Evolutionary conservation across 92 coral and sea anemone genomes (phyloP), one percentile per base, ranked within the genome.

Genomic region (Phenganax subtilis): DNA sequence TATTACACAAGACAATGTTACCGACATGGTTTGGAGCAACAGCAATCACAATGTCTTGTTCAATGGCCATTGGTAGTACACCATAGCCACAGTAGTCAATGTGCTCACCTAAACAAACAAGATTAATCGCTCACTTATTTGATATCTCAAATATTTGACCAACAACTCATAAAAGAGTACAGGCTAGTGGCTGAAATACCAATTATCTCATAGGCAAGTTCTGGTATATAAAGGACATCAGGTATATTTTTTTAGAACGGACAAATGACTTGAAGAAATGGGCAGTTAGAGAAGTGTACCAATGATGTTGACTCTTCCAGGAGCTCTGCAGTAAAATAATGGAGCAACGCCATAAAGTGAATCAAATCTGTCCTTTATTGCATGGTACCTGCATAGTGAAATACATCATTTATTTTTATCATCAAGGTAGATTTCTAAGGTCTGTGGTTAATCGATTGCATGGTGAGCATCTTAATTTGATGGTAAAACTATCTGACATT

Each of bases 31-130:
- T 94, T 2, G 88, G 79, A 27, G 93, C 86, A 1, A 86, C 90
- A 30, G 98, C 98, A 77, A 94, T 94, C 44, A 94, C 92, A 82
- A 94, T 84, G 62, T 94, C 98, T 68, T 94, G 98, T 16, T 92
- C 97, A 6, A 94, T 84, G 12, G 98, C 98, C 98, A 94, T 94
- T 10, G 98, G 98, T 47, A 94, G 83, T 15, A 94, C 98, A 0
- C 98, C 98, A 87, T 92, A 94, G 0, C 98, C 98, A 87, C 98
- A 94, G 60, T 94, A 94, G 75, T 94, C 98, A 65, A 94, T 89
- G 85, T 94, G 98, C 80, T 94, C 98, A 66, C 98, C 98, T 94
- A 58, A 0, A 57, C 56, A 60, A 11, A 67, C 57, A 0, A 84
- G 20, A 54, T 31, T 20, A 55, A 1, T 14, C 9, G 28, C 28